Evolutionary conservation across 2,797 vertebrate species (phyloP).

Genomic region (Lophius americanus): DNA sequence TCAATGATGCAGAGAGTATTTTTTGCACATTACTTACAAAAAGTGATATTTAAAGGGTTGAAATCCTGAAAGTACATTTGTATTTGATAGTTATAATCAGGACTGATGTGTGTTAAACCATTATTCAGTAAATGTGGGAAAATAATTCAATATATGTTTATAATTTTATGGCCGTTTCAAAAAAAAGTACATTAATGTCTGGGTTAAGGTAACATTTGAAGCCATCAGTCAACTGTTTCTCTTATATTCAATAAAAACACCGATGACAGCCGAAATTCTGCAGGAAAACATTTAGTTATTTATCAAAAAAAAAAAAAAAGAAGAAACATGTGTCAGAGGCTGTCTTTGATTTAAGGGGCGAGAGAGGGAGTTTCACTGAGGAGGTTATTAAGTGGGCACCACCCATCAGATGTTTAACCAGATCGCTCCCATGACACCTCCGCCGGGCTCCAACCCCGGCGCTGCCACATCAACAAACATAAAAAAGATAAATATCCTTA

Average conservation of each 20-base stretch:
- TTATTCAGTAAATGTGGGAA: too few species aligned
- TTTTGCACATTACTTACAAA: too few species aligned
- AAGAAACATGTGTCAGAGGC: not conserved
- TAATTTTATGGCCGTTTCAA: too few species aligned
- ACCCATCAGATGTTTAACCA: constrained; percentile 63
- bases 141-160: too few species aligned
- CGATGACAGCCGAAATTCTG: not conserved
- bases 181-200: too few species aligned
- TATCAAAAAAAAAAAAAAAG: not conserved
- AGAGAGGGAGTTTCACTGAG: constrained; percentile 10
- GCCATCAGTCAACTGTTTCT: too few species aligned
- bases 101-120: too few species aligned
- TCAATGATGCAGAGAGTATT: too few species aligned
- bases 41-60: too few species aligned
- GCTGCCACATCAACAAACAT: constrained; percentile 52
- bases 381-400: constrained; percentile 51
- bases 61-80: too few species aligned
- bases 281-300: constrained; percentile 12
- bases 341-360: not conserved
- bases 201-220: too few species aligned
- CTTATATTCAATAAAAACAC: not conserved
- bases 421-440: constrained; percentile 59
- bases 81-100: too few species aligned
- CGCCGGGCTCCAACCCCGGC: constrained; percentile 32
- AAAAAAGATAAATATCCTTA: constrained; percentile 33